phyloP scores from a whole-genome alignment of 2,888 invertebrate species.

The Sminthurides aquaticus region DNA sequence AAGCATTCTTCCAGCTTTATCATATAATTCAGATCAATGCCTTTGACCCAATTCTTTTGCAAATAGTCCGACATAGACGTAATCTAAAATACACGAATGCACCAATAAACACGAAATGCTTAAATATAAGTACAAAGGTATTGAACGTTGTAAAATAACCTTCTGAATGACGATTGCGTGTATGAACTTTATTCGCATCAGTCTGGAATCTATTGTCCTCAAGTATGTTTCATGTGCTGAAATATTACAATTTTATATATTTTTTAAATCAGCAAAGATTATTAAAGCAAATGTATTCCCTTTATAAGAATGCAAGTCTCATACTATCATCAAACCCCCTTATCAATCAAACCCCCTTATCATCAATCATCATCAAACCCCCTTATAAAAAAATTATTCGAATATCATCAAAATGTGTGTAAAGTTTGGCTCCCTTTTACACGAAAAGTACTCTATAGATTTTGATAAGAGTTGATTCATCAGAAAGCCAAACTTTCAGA shows the following conservation, averaged over 20 bases:
- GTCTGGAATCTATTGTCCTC: constrained; percentile 25
- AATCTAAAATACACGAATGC: constrained; percentile 22
- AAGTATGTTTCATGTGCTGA: constrained; percentile 33
- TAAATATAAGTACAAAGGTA: neutral
- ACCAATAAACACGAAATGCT: neutral
- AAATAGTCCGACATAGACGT: constrained; percentile 24
- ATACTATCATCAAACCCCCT: no score
- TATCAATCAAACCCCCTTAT: no score
- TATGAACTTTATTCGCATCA: constrained; percentile 29
- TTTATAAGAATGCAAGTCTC: no score
- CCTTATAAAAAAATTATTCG: no score
- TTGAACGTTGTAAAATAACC: constrained; percentile 14
- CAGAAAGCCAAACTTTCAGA: no score
- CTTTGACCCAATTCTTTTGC: constrained; percentile 24
- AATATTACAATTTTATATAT: constrained; percentile 8
- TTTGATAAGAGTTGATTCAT: no score
- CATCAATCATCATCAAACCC: no score
- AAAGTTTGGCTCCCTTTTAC: no score
- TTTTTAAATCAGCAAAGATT: neutral
- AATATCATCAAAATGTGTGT: no score
- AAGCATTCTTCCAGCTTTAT: constrained; percentile 27
- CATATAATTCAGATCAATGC: constrained; percentile 18
- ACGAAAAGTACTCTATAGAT: no score
- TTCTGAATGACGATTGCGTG: constrained; percentile 30
- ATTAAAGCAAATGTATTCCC: no score